Evolutionary conservation across 1,140 invertebrate genomes (phyloP), one percentile per base, ranked within the genome.

Genomic region (Lepidurus couesii): DNA sequence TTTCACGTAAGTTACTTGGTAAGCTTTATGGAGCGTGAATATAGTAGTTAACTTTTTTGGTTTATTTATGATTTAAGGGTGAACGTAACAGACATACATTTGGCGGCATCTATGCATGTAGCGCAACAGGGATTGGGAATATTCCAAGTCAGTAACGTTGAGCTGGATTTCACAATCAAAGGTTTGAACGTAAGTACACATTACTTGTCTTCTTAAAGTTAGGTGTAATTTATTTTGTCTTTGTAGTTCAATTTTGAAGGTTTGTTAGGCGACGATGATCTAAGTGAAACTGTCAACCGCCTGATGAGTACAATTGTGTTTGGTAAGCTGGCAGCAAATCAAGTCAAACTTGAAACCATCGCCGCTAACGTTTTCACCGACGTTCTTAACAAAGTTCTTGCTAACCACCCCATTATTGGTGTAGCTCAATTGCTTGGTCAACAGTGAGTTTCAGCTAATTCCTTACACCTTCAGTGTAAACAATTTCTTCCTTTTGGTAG

Each of bases 181-280:
- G 78, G 44, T 44, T 44, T 79, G 10, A 47, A 45, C 43, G 78
- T 79, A 45, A 73, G 74, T 53, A 3, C 21, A 76, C 4, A 45
- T 77, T 53, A 7, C 1, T 11, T 44, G 43, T 3, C 9, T 44
- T 42, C 24, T 1, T 11, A 77, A 16, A 1, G n/a, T 44, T n/a
- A n/a, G 1, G 24, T 77, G 1, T 44, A 44, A 42, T 45, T 13
- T n/a, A 34, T 77, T 9, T 1, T 43, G n/a, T 26, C 13, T 34
- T 10, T 74, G 34, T 47, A 79, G 78, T 75, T 75, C n/a, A 13
- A 79, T n/a, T 79, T 79, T n/a, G 78, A 79, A 24, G 47, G 47
- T 1, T 43, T 77, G n/a, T 77, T 45, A 24, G 44, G 42, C 6
- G 74, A 75, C 43, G 44, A 79, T 1, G 43, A 47, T 10, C 75